These are phyloP conservation scores for Callaeas wilsoni DNA, from an alignment of 2,113 vertebrate species.

Conservation along the genomic window DNA sequence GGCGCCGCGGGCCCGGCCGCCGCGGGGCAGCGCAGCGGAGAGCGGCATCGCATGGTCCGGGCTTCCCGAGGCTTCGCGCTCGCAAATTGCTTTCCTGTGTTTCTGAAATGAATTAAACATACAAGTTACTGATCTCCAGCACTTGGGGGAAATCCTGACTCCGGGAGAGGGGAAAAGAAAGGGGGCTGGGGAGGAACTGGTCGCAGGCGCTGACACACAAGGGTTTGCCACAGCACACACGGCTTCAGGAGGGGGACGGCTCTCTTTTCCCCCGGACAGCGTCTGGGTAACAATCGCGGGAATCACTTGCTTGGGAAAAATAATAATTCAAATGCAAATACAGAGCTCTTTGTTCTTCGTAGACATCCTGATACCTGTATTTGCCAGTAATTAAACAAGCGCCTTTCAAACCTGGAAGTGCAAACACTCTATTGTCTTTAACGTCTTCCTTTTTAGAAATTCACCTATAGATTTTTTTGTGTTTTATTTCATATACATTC, in stretches of 20 bases:
- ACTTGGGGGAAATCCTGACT: constrained; percentile 29
- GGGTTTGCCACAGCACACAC: not conserved
- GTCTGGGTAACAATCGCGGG: constrained; percentile 20
- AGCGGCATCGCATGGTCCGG: constrained; percentile 18
- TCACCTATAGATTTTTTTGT: not conserved
- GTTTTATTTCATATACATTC: not conserved
- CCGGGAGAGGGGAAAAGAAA: not conserved
- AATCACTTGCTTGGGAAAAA: constrained; percentile 56
- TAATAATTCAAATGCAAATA: constrained; percentile 69
- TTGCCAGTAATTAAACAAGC: constrained; percentile 70
- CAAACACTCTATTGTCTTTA: constrained; percentile 53
- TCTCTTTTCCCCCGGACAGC: not conserved
- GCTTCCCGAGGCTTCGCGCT: constrained; percentile 62
- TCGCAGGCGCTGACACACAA: not conserved
- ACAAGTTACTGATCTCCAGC: constrained; percentile 58
- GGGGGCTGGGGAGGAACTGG: not conserved
- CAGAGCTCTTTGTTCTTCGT: constrained; percentile 66
- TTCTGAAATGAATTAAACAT: constrained; percentile 73
- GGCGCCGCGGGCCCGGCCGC: not conserved
- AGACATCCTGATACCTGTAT: constrained; percentile 38
- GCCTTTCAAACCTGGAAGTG: constrained; percentile 65
- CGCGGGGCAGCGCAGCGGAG: constrained; percentile 2
- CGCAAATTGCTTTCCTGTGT: constrained; percentile 65
- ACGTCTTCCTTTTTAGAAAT: not conserved
- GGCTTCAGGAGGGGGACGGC: not conserved